Evolutionary conservation across 2,797 vertebrate genomes (phyloP), one percentile per base, ranked within the genome.

Genomic region (Staurois parvus): DNA sequence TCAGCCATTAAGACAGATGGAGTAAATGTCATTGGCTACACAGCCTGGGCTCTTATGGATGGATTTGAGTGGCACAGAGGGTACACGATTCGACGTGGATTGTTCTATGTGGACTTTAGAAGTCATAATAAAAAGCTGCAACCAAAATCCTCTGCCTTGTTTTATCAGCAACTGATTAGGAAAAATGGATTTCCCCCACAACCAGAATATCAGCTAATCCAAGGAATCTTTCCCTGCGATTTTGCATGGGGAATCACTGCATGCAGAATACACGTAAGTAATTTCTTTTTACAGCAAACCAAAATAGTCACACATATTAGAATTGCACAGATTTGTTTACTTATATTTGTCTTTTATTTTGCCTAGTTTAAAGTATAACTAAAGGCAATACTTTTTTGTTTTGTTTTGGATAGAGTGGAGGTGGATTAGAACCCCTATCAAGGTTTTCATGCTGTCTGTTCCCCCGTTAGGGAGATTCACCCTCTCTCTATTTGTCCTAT

Each of bases 11-110:
- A 91, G 81, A 94, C 96, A 0, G 98, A 99, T 0, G 90, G 92
- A 32, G 96, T 99, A 70, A 91, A 96, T 0, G 95, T 99, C 85
- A 96, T 98, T 2, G 98, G 98, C 81, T 99, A 97, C 94, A 99
- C 98, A 0, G 97, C 95, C 19, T 99, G 98, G 98, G 98, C 98
- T 48, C 95, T 99, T 87, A 92, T 99, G 74, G 98, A 99, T 1
- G 97, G 98, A 75, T 99, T 98, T 2, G 98, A 99, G 92, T 99
- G 98, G 98, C 94, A 96, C 88, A 92, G 96, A 59, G 97, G 97
- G 73, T 99, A 98, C 26, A 94, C 92, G 79, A 97, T 99, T 88
- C 93, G 98, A 1, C 95, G 96, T 1, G 98, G 98, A 2, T 94
- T 99, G 32, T 99, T 97, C 91, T 98, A 98, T 2, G 93, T 99